A percentile compares a stretch with the other conserved stretches of the same genome.
Evolutionary conservation across 2,113 vertebrate species (phyloP).

Genomic region (Vulpes lagopus): DNA sequence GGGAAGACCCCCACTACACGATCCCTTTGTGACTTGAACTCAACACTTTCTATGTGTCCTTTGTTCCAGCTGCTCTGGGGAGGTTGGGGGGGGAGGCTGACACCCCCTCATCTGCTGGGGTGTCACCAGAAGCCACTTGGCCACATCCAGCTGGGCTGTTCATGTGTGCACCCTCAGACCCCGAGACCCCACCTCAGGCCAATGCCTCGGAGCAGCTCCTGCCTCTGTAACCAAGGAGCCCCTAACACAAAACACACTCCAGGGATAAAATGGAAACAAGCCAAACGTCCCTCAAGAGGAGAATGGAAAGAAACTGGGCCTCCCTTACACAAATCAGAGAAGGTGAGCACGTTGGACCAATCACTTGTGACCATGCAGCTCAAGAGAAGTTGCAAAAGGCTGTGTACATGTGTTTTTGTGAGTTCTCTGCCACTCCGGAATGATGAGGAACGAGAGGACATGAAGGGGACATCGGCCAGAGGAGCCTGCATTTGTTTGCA

Average conservation of each 20-base stretch:
- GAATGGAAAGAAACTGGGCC: fast-evolving
- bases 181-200: not conserved
- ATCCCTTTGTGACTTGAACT: too few relatives aligned
- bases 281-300: fast-evolving
- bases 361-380: fast-evolving
- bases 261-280: not conserved
- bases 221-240: not conserved
- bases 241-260: not conserved
- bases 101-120: fast-evolving
- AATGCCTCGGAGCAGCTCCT: fast-evolving
- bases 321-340: fast-evolving
- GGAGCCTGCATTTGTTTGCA: not conserved
- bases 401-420: fast-evolving
- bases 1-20: fast-evolving
- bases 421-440: not conserved
- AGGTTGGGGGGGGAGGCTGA: not conserved
- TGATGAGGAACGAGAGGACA: fast-evolving
- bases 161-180: too few relatives aligned
- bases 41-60: fast-evolving
- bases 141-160: not conserved
- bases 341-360: fast-evolving
- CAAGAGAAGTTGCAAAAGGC: fast-evolving
- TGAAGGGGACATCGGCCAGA: fast-evolving
- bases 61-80: not conserved
- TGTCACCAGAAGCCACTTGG: fast-evolving